Evolutionary conservation across 2,113 vertebrate genomes (phyloP), one percentile per base, ranked within the genome.

Genomic region (Ailurus styani): DNA sequence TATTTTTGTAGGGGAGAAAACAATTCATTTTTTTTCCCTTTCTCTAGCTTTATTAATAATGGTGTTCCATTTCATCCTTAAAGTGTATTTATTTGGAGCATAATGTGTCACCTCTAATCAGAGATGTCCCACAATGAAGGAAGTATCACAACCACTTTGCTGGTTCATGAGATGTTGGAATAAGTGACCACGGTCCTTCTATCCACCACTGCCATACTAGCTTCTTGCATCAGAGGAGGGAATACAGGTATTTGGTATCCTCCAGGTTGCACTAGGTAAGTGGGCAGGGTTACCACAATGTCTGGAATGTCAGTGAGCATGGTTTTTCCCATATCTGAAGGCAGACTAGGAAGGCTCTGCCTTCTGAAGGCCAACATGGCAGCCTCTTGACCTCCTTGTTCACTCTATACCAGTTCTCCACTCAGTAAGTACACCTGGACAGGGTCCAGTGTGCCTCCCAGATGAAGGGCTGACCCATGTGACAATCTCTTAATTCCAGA

Each of bases 161-260:
- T 72, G 21, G 42, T 12, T 72, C 42, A 29, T 60, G 3, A 10
- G 27, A 18, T 6, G 5, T 17, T 47, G 9, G 45, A 9, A 50
- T 23, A 20, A 31, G 27, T 7, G 73, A 4, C 1, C 6, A 6
- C 3, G 25, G 3, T 60, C 54, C 37, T 52, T 18, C 13, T 5
- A 40, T 4, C 3, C 8, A 31, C 45, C 29, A 10, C 15, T 7
- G 1, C 17, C 13, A 12, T 14, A 1, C 20, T n/a, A 21, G 13
- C 42, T 12, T 18, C 50, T 60, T 62, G 25, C 68, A 14, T 3
- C 37, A 18, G 25, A 82, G 15, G 25, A 54, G 17, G 34, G 60
- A 7, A 3, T 23, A 2, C 0, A 42, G 5, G 3, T 1, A 0
- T 52, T 11, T 21, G 66, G 5, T 13, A 20, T 50, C 25, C 77